Percentiles rank a stretch among this genome's conserved stretches.
Evolutionary conservation across 1,140 invertebrate species (phyloP).

Genomic region (Nebria ingens): DNA sequence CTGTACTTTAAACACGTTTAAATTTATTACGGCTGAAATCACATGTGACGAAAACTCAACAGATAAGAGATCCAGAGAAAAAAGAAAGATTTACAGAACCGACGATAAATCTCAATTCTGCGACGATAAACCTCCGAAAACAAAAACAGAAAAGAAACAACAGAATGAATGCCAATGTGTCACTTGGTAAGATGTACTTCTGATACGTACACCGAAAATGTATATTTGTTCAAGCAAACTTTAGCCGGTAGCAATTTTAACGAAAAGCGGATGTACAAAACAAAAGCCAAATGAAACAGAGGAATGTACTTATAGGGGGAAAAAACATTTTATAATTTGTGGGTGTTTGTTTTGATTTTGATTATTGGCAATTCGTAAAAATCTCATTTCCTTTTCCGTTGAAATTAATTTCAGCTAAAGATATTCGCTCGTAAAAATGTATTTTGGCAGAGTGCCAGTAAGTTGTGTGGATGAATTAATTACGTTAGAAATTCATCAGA

Average conservation of each 20-base stretch:
- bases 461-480: neutral
- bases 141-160: neutral
- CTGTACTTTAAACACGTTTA: neutral
- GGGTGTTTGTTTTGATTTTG: too few species aligned
- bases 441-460: too few species aligned
- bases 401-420: neutral
- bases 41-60: neutral
- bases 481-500: conserved; percentile 4
- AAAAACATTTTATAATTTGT: too few species aligned
- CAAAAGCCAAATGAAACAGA: neutral
- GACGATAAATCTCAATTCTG: neutral
- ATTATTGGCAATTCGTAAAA: too few species aligned
- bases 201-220: too few species aligned
- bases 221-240: too few species aligned
- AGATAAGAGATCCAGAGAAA: too few species aligned
- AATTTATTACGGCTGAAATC: neutral
- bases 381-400: too few species aligned
- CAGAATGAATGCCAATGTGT: neutral
- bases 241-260: too few species aligned
- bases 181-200: too few species aligned
- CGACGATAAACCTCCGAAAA: neutral
- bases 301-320: neutral
- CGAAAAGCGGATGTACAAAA: too few species aligned
- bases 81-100: neutral
- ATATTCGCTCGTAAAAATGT: neutral